Evolutionary conservation across 2,888 invertebrate genomes (phyloP), one percentile per base, ranked within the genome.

Genomic region (Cosmorhoe ocellata): DNA sequence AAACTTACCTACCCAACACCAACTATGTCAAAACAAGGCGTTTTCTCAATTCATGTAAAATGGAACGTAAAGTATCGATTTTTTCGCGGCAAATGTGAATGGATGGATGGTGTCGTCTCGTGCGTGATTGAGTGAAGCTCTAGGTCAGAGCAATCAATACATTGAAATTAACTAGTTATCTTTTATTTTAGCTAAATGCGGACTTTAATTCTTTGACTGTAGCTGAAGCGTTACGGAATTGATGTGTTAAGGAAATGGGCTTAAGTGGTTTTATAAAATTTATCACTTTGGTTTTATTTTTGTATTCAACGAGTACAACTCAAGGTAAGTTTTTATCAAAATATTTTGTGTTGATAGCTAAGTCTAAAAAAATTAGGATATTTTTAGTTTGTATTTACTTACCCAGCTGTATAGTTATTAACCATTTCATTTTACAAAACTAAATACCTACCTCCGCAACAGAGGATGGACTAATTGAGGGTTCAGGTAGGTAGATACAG

Each of bases 1-100:
- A 39, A n/a, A n/a, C n/a, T n/a, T n/a, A n/a, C n/a, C n/a, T n/a
- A n/a, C n/a, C n/a, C n/a, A n/a, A n/a, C n/a, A n/a, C n/a, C n/a
- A n/a, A n/a, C n/a, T n/a, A n/a, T n/a, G n/a, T 7, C 1, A 9
- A 18, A 42, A 36, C 39, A 45, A 51, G 51, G 51, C 51, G 42
- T 47, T 38, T 49, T 47, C 46, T 32, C 14, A 9, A 18, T 8
- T 26, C 8, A 9, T 33, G 57, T 67, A 52, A 11, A 69, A 67
- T 33, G 73, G 58, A 76, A 71, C 74, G 67, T 41, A 45, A 27
- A 38, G 18, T 79, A 79, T 79, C 60, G 79, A 79, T 78, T 79
- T n/a, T n/a, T 74, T 63, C 63, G 69, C 67, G 65, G 67, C 64
- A 66, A 68, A 63, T 67, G 66, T 56, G 62, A 68, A 66, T 64